phyloP scores from a whole-genome alignment of 2,797 vertebrate species.

The Pipistrellus pipistrellus region DNA sequence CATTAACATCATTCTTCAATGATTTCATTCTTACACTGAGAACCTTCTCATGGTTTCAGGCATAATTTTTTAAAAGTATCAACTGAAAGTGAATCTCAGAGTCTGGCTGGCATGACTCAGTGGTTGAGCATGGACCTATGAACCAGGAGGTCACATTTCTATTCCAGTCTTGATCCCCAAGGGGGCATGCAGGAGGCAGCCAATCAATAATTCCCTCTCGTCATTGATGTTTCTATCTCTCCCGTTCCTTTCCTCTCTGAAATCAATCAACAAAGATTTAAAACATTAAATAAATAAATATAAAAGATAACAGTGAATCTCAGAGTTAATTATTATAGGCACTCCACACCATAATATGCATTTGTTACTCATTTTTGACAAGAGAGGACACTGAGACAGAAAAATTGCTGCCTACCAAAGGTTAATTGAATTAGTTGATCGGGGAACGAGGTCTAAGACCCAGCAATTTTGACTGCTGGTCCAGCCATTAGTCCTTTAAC shows the following conservation, averaged over 20 bases:
- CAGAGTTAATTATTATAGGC: neutral
- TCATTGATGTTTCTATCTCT: no score
- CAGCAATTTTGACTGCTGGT: neutral
- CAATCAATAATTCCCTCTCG: no score
- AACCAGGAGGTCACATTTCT: no score
- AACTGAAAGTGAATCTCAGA: neutral
- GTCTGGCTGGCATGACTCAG: no score
- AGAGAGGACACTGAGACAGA: neutral
- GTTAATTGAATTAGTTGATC: constrained; percentile 15
- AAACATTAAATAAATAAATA: no score
- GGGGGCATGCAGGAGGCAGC: no score
- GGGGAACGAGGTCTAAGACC: neutral
- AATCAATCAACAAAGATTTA: no score
- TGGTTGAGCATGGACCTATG: no score
- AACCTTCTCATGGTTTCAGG: neutral
- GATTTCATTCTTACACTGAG: neutral
- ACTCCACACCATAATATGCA: neutral
- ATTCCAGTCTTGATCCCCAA: no score
- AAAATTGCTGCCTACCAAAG: neutral
- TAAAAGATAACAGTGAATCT: neutral
- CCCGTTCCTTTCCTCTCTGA: no score
- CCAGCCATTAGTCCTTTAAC: neutral
- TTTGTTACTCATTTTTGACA: constrained; percentile 46
- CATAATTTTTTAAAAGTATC: neutral
- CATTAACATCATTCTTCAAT: neutral